A percentile compares a stretch with the other conserved stretches of the same genome.
These are phyloP conservation scores for Metallyticus violacea DNA, from an alignment of 2,888 invertebrate species.

Conservation along the genomic window DNA sequence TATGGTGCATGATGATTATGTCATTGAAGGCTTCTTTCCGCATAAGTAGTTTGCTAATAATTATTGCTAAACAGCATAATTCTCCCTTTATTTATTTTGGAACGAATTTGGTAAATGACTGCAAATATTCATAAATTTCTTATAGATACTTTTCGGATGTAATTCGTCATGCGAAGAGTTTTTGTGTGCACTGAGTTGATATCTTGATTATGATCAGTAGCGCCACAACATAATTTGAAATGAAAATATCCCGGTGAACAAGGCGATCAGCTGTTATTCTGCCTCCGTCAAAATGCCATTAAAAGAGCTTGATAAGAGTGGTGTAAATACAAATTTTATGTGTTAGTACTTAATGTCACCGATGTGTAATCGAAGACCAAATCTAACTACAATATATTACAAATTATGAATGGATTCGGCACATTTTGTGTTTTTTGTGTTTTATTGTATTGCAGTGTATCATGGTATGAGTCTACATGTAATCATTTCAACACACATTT, in stretches of 20 bases:
- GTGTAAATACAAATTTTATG: neutral
- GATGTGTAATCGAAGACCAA: neutral
- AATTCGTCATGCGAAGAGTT: too few species aligned
- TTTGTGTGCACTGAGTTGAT: too few species aligned
- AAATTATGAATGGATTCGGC: conserved; percentile 47
- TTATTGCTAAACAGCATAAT: too few species aligned
- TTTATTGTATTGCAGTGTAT: conserved; percentile 58
- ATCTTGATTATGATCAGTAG: too few species aligned
- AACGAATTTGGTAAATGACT: too few species aligned
- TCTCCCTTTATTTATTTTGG: too few species aligned
- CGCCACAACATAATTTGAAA: neutral
- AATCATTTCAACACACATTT: too few species aligned
- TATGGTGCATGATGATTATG: too few species aligned
- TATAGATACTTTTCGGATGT: too few species aligned
- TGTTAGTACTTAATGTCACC: neutral
- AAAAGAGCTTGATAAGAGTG: neutral
- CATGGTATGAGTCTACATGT: conserved; percentile 58
- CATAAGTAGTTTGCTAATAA: too few species aligned
- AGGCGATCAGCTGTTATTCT: neutral
- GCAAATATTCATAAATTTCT: too few species aligned
- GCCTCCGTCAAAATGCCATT: neutral
- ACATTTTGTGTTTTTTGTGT: conserved; percentile 43
- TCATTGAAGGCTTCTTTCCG: too few species aligned
- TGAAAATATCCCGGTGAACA: neutral
- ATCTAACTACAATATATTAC: neutral